Percentiles rank a stretch among this genome's conserved stretches.
These are phyloP conservation scores for Drosophila fuyamai DNA, from an alignment of 1,140 invertebrate genomes.

Conservation along the genomic window DNA sequence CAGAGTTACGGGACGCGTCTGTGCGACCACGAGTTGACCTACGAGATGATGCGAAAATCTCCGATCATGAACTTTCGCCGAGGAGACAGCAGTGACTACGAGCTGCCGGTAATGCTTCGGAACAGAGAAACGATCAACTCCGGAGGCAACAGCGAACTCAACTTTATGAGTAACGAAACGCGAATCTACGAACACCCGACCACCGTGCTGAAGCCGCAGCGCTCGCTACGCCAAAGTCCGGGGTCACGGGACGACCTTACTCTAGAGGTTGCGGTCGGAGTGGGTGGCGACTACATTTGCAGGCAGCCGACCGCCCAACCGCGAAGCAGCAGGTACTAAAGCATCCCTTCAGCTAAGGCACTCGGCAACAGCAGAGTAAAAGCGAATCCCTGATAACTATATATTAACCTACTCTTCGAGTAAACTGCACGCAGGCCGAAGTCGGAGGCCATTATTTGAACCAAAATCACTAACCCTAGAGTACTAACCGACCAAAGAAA, in stretches of 20 bases:
- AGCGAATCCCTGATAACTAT: slow-evolving; percentile 21
- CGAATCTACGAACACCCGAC: slow-evolving; percentile 78
- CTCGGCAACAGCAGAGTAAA: slow-evolving; percentile 3
- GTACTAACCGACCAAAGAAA: slow-evolving; percentile 33
- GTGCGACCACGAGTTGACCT: slow-evolving; percentile 83
- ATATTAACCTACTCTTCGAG: slow-evolving; percentile 14
- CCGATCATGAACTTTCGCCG: slow-evolving; percentile 77
- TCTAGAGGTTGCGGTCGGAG: slow-evolving; percentile 53
- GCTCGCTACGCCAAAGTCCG: slow-evolving; percentile 53
- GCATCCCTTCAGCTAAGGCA: not conserved
- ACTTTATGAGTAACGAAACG: slow-evolving; percentile 81
- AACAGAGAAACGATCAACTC: slow-evolving; percentile 80
- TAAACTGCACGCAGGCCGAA: slow-evolving; percentile 12
- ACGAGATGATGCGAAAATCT: slow-evolving; percentile 74
- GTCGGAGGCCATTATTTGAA: not conserved
- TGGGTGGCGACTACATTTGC: slow-evolving; percentile 66
- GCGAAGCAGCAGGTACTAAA: slow-evolving; percentile 77
- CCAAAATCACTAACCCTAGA: slow-evolving; percentile 14
- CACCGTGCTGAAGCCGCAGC: slow-evolving; percentile 64
- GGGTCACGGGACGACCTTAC: slow-evolving; percentile 63
- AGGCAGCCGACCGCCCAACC: slow-evolving; percentile 48
- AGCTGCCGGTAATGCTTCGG: slow-evolving; percentile 56
- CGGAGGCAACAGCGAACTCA: slow-evolving; percentile 78
- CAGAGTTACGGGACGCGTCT: slow-evolving; percentile 79
- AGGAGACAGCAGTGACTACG: slow-evolving; percentile 71